Evolutionary conservation across 2,797 vertebrate genomes (phyloP), one percentile per base, ranked within the genome.

Genomic region (Sciurus vulgaris): DNA sequence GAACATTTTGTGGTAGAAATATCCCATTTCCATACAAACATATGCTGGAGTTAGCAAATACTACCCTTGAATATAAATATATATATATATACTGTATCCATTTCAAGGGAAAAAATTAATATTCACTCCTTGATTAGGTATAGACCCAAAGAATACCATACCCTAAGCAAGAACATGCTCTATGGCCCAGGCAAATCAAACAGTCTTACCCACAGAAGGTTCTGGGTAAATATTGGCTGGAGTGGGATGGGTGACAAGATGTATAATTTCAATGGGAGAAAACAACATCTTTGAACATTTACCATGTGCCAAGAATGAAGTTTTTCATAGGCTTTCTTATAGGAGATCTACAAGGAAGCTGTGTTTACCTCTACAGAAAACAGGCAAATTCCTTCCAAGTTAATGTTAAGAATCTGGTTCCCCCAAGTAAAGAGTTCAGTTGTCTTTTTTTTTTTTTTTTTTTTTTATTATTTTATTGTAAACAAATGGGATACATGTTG

Each of bases 1-100:
- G 13, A 84, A 56, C 8, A 56, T 72, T 81, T 77, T 84, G 30
- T 41, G 56, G 18, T 26, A 82, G 81, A 92, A 96, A 92, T 90
- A 89, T 49, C 54, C 69, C 47, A 94, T 65, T 87, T 22, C n/a
- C 92, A 49, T 41, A 38, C 14, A 94, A 86, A 63, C 86, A 54
- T 14, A 22, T 86, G 24, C 79, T 93, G 92, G 82, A 86, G 82
- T 96, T 91, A 86, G 20, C 30, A 95, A 94, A 51, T 63, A 24
- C 69, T 77, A 76, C 26, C 18, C 30, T 28, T 24, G 59, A 38
- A 38, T 38, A 38, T 38, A 38, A 3, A 38, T 38, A 38, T 38
- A 38, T 38, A 38, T 38, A 38, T 38, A 38, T 38, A 38, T 38
- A 38, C 38, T 6, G 14, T 49, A 86, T 88, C 38, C 61, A 83